phyloP scores from a whole-genome alignment of 2,797 vertebrate genomes.

The Thalassophryne amazonica region DNA sequence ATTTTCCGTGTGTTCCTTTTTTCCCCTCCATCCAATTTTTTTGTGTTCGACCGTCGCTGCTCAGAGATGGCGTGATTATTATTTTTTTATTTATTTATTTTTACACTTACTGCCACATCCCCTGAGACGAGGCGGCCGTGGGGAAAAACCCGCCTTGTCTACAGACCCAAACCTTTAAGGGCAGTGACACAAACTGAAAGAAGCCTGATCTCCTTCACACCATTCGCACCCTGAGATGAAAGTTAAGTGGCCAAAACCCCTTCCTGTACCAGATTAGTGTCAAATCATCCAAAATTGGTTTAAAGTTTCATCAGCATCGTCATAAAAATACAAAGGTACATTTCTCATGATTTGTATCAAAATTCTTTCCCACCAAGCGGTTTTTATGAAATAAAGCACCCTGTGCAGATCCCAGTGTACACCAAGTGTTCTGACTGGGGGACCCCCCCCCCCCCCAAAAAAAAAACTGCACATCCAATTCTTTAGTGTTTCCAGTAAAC shows the following conservation, averaged over 20 bases:
- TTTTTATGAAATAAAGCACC: constrained; percentile 82
- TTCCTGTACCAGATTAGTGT: constrained; percentile 55
- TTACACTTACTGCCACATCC: no score
- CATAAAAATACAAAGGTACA: constrained; percentile 85
- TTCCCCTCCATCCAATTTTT: constrained; percentile 47
- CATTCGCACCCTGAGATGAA: constrained; percentile 83
- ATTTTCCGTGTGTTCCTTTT: constrained; percentile 66
- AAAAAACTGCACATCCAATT: constrained; percentile 73
- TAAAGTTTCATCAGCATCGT: constrained; percentile 65
- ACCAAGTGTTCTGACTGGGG: constrained; percentile 70
- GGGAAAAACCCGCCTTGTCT: no score
- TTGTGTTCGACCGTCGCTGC: constrained; percentile 69
- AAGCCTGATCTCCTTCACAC: constrained; percentile 73
- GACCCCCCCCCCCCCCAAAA: no score
- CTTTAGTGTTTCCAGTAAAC: constrained; percentile 80
- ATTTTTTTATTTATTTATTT: constrained; percentile 31
- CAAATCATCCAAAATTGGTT: constrained; percentile 75
- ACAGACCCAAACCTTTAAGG: constrained; percentile 56
- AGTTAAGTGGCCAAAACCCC: constrained; percentile 65
- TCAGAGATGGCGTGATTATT: constrained; percentile 44
- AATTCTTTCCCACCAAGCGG: constrained; percentile 68
- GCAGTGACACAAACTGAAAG: constrained; percentile 58
- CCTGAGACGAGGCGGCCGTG: no score
- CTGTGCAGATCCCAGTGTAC: constrained; percentile 82
- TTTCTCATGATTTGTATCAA: constrained; percentile 78